phyloP scores from a whole-genome alignment of 2,797 vertebrate genomes.

The Clamator glandarius region DNA sequence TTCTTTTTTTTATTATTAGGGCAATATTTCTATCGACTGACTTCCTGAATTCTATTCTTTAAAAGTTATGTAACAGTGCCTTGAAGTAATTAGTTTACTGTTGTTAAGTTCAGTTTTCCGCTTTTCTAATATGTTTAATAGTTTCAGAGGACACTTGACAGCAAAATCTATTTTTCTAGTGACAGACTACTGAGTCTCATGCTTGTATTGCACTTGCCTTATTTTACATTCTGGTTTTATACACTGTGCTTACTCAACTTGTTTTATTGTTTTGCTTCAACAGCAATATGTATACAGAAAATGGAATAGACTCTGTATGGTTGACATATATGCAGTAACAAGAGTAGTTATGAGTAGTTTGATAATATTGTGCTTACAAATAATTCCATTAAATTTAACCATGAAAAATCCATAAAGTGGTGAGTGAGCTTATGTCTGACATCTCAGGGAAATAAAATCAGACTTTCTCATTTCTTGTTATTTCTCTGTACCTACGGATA shows the following conservation, averaged over 20 bases:
- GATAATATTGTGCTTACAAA: not conserved
- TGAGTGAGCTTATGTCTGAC: not conserved
- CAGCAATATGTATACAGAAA: not conserved
- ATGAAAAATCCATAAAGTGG: not conserved
- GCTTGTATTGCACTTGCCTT: not conserved
- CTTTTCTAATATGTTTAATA: not conserved
- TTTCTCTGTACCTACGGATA: not conserved
- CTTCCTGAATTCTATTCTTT: not conserved
- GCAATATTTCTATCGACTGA: not conserved
- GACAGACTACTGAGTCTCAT: not conserved
- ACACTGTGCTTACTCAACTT: not conserved
- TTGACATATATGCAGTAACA: not conserved
- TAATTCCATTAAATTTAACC: conserved; percentile 10
- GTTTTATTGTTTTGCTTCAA: not conserved
- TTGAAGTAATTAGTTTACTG: not conserved
- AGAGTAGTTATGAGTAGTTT: not conserved
- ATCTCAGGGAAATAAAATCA: not conserved
- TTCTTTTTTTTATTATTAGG: not conserved
- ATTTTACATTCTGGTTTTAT: not conserved
- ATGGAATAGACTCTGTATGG: not conserved
- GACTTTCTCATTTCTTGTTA: too few relatives aligned
- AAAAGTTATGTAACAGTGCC: not conserved
- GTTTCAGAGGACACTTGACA: not conserved
- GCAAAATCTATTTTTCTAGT: not conserved
- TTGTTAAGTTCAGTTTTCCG: not conserved